Base-by-base conservation (phyloP, 2,888 invertebrate genomes). In the Apotomis betuletana region DNA sequence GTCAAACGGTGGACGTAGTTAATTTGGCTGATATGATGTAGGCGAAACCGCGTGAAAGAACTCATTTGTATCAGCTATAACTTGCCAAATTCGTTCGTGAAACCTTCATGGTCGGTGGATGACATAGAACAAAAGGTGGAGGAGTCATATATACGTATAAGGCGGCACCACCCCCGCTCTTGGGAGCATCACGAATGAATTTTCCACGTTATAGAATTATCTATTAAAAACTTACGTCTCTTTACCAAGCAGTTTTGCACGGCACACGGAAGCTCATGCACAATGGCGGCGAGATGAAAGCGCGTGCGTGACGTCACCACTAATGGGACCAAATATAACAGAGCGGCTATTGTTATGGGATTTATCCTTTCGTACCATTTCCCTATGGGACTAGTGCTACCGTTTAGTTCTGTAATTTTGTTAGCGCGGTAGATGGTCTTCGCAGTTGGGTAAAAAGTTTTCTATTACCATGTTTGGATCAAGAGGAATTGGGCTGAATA, bases 271-370 rank as follows among this genome's bases (percentile, higher is more conserved):
- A 72, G 71, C 67, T 27, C 61, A 52, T 59, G 46, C 57, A 65
- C 71, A 67, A 71, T 61, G 67, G 71, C 72, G 72, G 72, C 68
- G 52, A 72, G 68, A 72, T 72, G 72, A 72, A 72, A 72, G 72
- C 72, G 71, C 71, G 62, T 72, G 72, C 72, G 67, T 72, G 72
- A 68, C 72, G 72, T 72, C 72, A 69, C 59, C 70, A 49, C 72
- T 72, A 72, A 72, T 72, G 72, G 72, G 62, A 67, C 67, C 51
- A 69, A 69, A 67, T 71, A 67, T 71, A 65, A 70, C 60, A 27
- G 63, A 67, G 5, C 13, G 38, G 51, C 71, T 58, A 71, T 71
- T 71, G 67, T 71, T 61, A 6, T 61, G 71, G 71, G 71, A 71
- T 57, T 71, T 71, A 71, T 71, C 49, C 68, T 41, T 63, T 55